A percentile compares a stretch with the other conserved stretches of the same genome.
Conservation (phyloP, 2,113 vertebrate genomes). For the Cromileptes altivelis region DNA sequence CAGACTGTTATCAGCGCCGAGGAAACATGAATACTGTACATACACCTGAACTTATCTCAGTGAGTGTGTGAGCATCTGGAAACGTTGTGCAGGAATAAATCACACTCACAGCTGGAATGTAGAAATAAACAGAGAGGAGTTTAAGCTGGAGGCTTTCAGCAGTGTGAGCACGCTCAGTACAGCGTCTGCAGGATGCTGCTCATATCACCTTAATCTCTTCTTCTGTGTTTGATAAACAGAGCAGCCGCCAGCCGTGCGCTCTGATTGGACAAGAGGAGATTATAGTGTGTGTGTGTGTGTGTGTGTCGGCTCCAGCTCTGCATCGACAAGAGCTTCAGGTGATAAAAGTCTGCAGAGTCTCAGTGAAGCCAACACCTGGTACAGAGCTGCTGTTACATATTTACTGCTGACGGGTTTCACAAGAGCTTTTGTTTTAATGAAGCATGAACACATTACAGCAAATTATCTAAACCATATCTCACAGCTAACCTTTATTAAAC, state of each 20-base stretch:
- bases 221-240: constrained; percentile 65
- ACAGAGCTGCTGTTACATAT: no score
- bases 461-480: no score
- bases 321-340: constrained; percentile 13
- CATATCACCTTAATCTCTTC: constrained; percentile 15
- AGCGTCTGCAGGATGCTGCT: no score
- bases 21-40: not conserved
- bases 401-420: no score
- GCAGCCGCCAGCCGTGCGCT: not conserved
- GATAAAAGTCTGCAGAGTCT: not conserved
- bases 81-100: no score
- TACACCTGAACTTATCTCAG: not conserved
- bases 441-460: no score
- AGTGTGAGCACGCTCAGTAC: no score
- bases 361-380: no score
- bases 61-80: not conserved
- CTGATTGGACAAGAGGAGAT: constrained; percentile 61
- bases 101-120: not conserved
- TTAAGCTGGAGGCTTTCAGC: no score
- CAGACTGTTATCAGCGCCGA: not conserved
- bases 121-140: no score
- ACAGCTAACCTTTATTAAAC: no score
- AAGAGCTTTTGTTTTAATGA: no score
- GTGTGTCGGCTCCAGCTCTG: constrained; percentile 2
- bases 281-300: constrained; percentile 21